phyloP scores from a whole-genome alignment of 2,888 invertebrate genomes.

The Cheiracanthium punctorium region DNA sequence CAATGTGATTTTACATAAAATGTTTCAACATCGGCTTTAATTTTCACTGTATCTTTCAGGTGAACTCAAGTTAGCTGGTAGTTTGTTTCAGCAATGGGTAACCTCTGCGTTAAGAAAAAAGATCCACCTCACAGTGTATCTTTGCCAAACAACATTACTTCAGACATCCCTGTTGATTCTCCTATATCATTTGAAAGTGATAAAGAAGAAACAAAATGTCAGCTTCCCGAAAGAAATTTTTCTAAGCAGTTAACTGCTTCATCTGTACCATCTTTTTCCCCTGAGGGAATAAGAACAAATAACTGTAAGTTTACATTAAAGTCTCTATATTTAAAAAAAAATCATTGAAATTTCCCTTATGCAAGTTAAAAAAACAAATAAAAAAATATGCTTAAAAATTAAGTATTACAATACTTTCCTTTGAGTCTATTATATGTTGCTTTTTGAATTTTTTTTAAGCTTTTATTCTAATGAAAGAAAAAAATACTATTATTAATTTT shows the following conservation, averaged over 20 bases:
- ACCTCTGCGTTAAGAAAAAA: constrained; percentile 63
- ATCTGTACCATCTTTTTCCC: constrained; percentile 38
- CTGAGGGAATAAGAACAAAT: constrained; percentile 45
- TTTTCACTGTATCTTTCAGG: not conserved
- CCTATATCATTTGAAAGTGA: constrained; percentile 41
- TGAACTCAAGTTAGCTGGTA: not conserved
- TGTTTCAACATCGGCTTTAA: not conserved
- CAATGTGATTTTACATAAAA: too few species aligned
- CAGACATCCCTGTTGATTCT: constrained; percentile 46
- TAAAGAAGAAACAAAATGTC: not conserved
- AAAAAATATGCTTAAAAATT: too few species aligned
- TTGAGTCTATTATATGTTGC: too few species aligned
- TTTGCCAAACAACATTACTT: constrained; percentile 36
- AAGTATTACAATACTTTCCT: too few species aligned
- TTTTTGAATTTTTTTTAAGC: too few species aligned
- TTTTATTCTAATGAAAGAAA: too few species aligned
- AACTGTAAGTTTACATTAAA: constrained; percentile 35
- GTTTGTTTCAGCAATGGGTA: constrained; percentile 46
- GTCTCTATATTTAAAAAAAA: too few species aligned
- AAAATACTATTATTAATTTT: too few species aligned
- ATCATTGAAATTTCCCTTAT: too few species aligned
- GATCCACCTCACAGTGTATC: constrained; percentile 41
- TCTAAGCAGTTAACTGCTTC: constrained; percentile 36
- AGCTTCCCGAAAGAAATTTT: not conserved
- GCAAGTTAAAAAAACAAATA: too few species aligned